Conservation (phyloP, 2,888 invertebrate species). For the Chromoteleia sp. region DNA sequence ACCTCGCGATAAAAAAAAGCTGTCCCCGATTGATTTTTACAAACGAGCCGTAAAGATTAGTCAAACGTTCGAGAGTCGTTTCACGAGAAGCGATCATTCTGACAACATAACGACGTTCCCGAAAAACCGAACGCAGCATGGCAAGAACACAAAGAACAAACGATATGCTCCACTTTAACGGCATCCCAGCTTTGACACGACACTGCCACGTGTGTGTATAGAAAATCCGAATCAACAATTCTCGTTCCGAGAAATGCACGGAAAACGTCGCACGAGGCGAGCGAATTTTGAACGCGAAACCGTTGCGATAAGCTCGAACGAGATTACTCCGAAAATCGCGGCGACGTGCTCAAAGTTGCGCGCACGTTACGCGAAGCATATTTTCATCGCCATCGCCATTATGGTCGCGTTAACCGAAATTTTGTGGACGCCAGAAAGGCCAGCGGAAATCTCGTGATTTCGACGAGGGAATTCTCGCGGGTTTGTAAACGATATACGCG, state of each 20-base stretch:
- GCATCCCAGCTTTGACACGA: constrained; percentile 52
- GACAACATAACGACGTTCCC: too few relatives aligned
- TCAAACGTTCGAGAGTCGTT: too few relatives aligned
- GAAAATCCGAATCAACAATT: constrained; percentile 16
- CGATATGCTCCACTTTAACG: constrained; percentile 40
- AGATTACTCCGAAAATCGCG: neutral
- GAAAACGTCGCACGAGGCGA: neutral
- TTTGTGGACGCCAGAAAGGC: neutral
- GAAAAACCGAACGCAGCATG: neutral
- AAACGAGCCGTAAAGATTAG: too few relatives aligned
- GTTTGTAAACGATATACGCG: neutral
- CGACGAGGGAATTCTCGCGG: neutral
- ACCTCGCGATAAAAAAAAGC: too few relatives aligned
- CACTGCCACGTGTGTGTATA: constrained; percentile 47
- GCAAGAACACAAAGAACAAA: neutral
- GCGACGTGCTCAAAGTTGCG: constrained; percentile 36
- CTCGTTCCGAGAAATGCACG: neutral
- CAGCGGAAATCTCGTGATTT: neutral
- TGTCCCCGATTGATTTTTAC: too few relatives aligned
- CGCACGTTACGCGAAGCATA: constrained; percentile 37
- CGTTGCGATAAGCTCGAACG: too few relatives aligned
- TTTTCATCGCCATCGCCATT: constrained; percentile 51
- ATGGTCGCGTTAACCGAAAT: constrained; percentile 17
- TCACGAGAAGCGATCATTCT: too few relatives aligned
- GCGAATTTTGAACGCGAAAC: too few relatives aligned